Percentiles rank a stretch among this genome's conserved stretches.
Conservation (phyloP, 2,113 vertebrate genomes). For the Eptatretus burgeri region DNA sequence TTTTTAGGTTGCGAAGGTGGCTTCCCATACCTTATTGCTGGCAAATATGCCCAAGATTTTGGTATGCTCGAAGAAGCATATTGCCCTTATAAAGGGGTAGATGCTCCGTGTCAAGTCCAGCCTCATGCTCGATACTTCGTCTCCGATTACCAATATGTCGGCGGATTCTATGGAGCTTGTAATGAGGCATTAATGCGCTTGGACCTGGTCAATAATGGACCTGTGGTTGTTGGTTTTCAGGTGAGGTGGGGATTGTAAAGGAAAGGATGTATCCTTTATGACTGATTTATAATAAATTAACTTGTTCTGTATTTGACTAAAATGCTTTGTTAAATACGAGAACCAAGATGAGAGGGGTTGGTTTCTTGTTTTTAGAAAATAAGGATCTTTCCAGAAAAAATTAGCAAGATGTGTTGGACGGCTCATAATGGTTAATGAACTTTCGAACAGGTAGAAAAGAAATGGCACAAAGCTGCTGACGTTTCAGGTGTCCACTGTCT, state of each 20-base stretch:
- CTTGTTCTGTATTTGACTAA: no score
- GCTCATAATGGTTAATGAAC: no score
- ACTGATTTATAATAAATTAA: no score
- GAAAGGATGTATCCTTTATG: no score
- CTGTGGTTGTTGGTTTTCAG: conserved; percentile 49
- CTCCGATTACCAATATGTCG: conserved; percentile 53
- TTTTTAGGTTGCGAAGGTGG: conserved; percentile 52
- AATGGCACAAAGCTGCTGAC: no score
- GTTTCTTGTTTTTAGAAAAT: no score
- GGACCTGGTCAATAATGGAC: conserved; percentile 44
- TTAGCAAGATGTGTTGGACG: no score
- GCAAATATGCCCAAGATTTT: conserved; percentile 65
- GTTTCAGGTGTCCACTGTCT: no score
- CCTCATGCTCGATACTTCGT: conserved; percentile 20
- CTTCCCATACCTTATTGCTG: conserved; percentile 58
- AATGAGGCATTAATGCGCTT: conserved; percentile 58
- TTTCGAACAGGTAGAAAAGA: no score
- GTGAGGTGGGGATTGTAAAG: conserved; percentile 11
- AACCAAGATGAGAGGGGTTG: no score
- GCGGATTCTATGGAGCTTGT: conserved; percentile 75
- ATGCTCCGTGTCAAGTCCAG: conserved; percentile 17
- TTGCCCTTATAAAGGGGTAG: conserved; percentile 32
- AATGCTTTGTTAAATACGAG: no score
- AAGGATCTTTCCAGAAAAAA: no score
- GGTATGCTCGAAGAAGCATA: conserved; percentile 60